Evolutionary conservation across 2,888 invertebrate genomes (phyloP).

Genomic region (Rhingia campestris): DNA sequence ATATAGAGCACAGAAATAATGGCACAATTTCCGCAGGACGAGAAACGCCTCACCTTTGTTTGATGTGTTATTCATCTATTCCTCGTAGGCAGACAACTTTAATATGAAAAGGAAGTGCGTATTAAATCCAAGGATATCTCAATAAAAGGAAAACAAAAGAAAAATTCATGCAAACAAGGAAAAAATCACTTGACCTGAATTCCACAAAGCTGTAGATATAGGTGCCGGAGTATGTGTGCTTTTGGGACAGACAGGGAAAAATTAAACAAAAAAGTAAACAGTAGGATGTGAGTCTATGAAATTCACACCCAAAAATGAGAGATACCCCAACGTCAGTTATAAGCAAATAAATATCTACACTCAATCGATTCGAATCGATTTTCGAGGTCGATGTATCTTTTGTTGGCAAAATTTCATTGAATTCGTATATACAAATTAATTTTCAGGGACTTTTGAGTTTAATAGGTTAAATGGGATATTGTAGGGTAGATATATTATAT

Average conservation of each 20-base stretch:
- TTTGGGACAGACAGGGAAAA: conserved; percentile 5
- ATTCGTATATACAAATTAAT: neutral
- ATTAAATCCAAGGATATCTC: conserved; percentile 15
- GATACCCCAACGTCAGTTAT: neutral
- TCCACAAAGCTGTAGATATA: neutral
- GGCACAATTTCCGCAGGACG: conserved; percentile 3
- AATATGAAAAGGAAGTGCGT: conserved; percentile 33
- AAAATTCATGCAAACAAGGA: neutral
- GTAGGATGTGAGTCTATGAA: conserved; percentile 8
- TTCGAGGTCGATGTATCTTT: conserved; percentile 3
- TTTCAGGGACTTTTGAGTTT: neutral
- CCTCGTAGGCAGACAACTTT: conserved; percentile 1
- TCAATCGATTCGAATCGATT: conserved; percentile 27
- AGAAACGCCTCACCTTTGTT: conserved; percentile 17
- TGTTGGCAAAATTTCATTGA: neutral
- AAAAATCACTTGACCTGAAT: conserved; percentile 32
- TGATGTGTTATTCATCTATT: neutral
- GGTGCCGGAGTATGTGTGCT: neutral
- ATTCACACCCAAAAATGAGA: conserved; percentile 29
- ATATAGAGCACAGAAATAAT: conserved; percentile 1
- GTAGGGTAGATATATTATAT: too few species aligned
- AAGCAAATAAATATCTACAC: neutral
- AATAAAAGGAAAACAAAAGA: conserved; percentile 3
- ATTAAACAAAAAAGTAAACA: conserved; percentile 6
- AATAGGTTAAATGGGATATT: neutral